Evolutionary conservation across 2,888 invertebrate genomes (phyloP), one percentile per base, ranked within the genome.

Genomic region (Lepeophtheirus nordmannii): DNA sequence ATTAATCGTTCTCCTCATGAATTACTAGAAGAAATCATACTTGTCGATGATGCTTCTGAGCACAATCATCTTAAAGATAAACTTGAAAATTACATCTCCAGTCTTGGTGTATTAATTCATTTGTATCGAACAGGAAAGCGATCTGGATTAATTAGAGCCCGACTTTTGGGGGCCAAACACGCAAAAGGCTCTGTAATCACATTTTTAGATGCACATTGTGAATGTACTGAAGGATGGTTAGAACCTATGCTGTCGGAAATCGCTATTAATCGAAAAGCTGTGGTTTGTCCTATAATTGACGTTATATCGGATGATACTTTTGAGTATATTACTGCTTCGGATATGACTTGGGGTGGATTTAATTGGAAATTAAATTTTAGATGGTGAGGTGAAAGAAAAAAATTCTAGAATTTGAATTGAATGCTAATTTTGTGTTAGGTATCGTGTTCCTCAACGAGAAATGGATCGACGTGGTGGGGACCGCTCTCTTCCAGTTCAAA

Each of bases 341-440:
- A 98, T 76, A 93, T 94, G 85, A 98, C 97, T 0, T 98, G 97
- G 96, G 97, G 97, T 69, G 97, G 97, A 30, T 98, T 98, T 79
- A 98, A 97, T 79, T 97, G 97, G 97, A 96, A 96, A 78, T 81
- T 98, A 65, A 97, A 97, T 79, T 98, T 98, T 78, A 85, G 97
- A 80, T 96, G 94, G 94, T 89, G 77, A 80, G 80, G 72, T 10
- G 12, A n/a, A 57, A 57, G 57, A 57, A 57, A 57, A 56, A 10
- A 23, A 2, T 5, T 1, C 23, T 11, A 14, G 10, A 57, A 57
- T 22, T 30, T 57, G 57, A 20, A 11, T 53, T 53, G 2, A 30
- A 30, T 30, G 30, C 20, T 62, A 20, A 39, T 62, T 38, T 63
- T 63, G 67, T 70, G 71, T 10, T 71, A 89, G 90, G 89, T 98